These are phyloP conservation scores for Tricholauxania praeusta DNA, from an alignment of 2,888 invertebrate species.

Conservation along the genomic window DNA sequence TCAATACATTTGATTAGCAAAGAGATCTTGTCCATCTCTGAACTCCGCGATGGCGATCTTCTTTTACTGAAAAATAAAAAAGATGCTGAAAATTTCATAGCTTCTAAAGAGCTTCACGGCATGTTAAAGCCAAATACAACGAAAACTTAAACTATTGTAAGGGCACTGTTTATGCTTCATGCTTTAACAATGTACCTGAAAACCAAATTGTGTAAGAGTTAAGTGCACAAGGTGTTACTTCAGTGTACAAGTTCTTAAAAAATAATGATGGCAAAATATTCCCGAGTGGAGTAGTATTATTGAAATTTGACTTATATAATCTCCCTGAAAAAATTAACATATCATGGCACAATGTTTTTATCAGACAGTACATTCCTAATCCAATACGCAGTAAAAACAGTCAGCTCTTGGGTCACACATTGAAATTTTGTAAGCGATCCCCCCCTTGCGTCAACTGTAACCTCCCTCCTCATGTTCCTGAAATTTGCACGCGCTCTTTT, in stretches of 20 bases:
- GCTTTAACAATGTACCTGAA: slow-evolving; percentile 20
- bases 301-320: slow-evolving; percentile 21
- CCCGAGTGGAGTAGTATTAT: slow-evolving; percentile 21
- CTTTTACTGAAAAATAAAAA: slow-evolving; percentile 27
- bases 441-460: too few species aligned
- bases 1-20: slow-evolving; percentile 18
- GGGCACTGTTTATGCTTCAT: slow-evolving; percentile 32
- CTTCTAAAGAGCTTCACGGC: slow-evolving; percentile 28
- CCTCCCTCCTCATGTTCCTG: not conserved
- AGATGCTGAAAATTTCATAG: slow-evolving; percentile 23
- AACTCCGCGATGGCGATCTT: slow-evolving; percentile 26
- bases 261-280: not conserved
- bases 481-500: not conserved
- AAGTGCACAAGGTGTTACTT: slow-evolving; percentile 13
- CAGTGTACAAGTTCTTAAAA: slow-evolving; percentile 20
- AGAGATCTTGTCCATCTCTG: slow-evolving; percentile 18
- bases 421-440: slow-evolving; percentile 8
- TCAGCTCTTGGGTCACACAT: slow-evolving; percentile 18
- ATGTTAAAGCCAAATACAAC: slow-evolving; percentile 31
- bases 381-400: slow-evolving; percentile 20
- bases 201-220: slow-evolving; percentile 33
- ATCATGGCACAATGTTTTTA: slow-evolving; percentile 6
- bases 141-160: slow-evolving; percentile 25
- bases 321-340: slow-evolving; percentile 25
- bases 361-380: slow-evolving; percentile 24